phyloP scores from a whole-genome alignment of 2,113 vertebrate genomes.

The Oreochromis tanganicae region DNA sequence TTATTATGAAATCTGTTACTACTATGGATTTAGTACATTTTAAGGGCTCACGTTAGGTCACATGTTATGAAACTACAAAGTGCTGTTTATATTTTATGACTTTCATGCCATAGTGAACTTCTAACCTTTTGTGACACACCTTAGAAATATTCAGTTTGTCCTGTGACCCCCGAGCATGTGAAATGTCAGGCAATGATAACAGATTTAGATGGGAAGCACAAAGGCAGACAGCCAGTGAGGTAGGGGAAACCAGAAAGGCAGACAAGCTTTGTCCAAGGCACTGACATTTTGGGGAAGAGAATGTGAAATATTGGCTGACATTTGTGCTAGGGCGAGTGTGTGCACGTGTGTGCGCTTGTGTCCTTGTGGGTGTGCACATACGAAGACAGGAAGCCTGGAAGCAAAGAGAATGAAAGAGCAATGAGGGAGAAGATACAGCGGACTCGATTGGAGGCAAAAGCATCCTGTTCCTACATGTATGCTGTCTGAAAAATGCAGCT shows the following conservation, averaged over 20 bases:
- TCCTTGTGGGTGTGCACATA: neutral
- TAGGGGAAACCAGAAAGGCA: neutral
- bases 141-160: slow-evolving; percentile 2
- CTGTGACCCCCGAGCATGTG: slow-evolving; percentile 22
- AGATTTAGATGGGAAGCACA: slow-evolving; percentile 14
- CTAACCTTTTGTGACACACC: slow-evolving; percentile 13
- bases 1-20: neutral
- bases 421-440: neutral
- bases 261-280: slow-evolving; percentile 32
- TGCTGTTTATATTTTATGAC: neutral
- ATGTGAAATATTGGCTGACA: slow-evolving; percentile 61
- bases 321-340: slow-evolving; percentile 36
- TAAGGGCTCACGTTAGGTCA: neutral
- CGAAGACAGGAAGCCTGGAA: slow-evolving; percentile 1
- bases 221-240: neutral
- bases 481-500: neutral
- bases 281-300: slow-evolving; percentile 63
- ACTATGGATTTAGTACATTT: neutral
- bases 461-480: neutral
- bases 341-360: neutral
- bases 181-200: slow-evolving; percentile 44
- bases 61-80: neutral
- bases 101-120: neutral
- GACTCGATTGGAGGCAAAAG: neutral
- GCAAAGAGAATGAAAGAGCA: neutral